Evolutionary conservation across 2,113 vertebrate species (phyloP), one percentile per base, ranked within the genome.

Genomic region (Phaetusa simplex): DNA sequence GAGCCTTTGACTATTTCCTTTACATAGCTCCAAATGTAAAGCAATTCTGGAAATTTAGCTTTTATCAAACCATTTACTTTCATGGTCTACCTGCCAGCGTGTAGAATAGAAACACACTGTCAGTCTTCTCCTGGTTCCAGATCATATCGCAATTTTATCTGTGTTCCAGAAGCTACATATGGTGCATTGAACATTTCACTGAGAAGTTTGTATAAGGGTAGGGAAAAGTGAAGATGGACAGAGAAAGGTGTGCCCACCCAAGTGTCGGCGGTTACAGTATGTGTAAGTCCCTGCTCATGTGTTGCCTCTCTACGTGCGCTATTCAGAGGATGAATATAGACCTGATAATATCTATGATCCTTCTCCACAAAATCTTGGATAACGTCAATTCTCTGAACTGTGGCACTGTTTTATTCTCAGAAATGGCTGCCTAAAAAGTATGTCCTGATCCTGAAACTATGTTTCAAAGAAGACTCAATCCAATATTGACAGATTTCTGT

Each of bases 231-330:
- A 61, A 69, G 79, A 61, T 62, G 34, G 53, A 45, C 53, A 61
- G 53, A 53, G 34, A 83, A 90, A 61, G 27, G 38, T 45, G 29
- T 61, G 45, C 52, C 18, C 70, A n/a, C 23, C 29, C 40, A 38
- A 59, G 32, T 15, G 17, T 10, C 3, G 1, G 43, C 2, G 1
- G 36, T 74, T 67, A 45, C 1, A 2, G 43, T 40, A 53, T 3
- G 0, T 55, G 0, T 32, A 36, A 32, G 30, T 66, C 32, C 42
- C 14, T 29, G 61, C 53, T 67, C 38, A 45, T 23, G 7, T 36
- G 40, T 26, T 78, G 40, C 24, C 34, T 80, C 58, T 72, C 26
- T n/a, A 7, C 2, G 1, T 61, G 67, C 22, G 14, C 40, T 86
- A 19, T 52, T 81, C 61, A 74, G 61, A 40, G 53, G 53, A 36